These are phyloP conservation scores for Spea multiplicata DNA, from an alignment of 2,113 vertebrate genomes.

Conservation along the genomic window DNA sequence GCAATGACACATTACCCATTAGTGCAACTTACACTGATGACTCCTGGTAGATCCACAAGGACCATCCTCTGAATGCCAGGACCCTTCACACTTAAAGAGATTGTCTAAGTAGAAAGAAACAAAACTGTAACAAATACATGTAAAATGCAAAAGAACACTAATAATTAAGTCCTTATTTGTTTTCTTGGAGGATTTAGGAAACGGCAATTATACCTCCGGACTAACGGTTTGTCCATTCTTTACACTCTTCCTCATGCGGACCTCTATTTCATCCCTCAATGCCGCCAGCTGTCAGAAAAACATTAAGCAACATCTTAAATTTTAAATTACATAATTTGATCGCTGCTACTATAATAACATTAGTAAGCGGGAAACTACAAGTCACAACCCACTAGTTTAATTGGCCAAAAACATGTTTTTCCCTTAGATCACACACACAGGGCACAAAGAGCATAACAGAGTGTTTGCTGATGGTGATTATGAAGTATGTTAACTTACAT, in stretches of 20 bases:
- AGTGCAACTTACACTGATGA: slow-evolving; percentile 87
- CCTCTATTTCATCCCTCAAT: slow-evolving; percentile 91
- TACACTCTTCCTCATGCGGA: slow-evolving; percentile 95
- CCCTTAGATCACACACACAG: too few relatives aligned
- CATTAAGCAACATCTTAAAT: not conserved
- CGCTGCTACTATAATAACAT: too few relatives aligned
- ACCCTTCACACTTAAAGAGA: slow-evolving; percentile 96
- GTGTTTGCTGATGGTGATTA: not conserved
- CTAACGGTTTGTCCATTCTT: slow-evolving; percentile 95
- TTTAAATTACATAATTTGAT: too few relatives aligned
- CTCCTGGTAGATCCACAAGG: slow-evolving; percentile 92
- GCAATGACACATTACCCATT: not conserved
- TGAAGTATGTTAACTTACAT: slow-evolving; percentile 72
- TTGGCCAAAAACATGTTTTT: too few relatives aligned
- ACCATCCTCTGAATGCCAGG: slow-evolving; percentile 98
- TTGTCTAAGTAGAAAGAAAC: slow-evolving; percentile 72
- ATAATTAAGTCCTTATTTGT: too few relatives aligned
- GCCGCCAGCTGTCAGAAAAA: slow-evolving; percentile 81
- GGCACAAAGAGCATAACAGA: too few relatives aligned
- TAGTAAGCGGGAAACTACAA: too few relatives aligned
- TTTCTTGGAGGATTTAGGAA: not conserved
- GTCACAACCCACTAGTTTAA: too few relatives aligned
- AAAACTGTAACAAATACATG: not conserved
- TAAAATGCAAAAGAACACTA: too few relatives aligned
- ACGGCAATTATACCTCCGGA: slow-evolving; percentile 72